These are phyloP conservation scores for Argopecten irradians DNA, from an alignment of 1,140 invertebrate genomes.

Conservation along the genomic window DNA sequence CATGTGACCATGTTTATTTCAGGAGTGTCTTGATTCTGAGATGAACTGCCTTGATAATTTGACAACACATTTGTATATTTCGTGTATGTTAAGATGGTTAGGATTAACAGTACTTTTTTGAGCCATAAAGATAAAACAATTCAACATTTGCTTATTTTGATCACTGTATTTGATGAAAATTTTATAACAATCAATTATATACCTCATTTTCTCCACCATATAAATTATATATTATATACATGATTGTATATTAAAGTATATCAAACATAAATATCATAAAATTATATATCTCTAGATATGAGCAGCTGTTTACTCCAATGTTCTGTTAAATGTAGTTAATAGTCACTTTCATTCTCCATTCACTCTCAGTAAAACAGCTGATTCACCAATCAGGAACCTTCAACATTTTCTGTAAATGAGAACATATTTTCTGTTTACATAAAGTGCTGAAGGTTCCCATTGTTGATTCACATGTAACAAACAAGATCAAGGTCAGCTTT, in stretches of 20 bases:
- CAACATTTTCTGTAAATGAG: no score
- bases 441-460: no score
- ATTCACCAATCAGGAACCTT: no score
- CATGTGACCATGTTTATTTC: no score
- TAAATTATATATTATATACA: neutral
- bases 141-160: neutral
- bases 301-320: neutral
- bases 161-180: neutral
- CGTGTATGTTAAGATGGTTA: no score
- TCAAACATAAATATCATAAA: constrained; percentile 20
- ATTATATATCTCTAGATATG: constrained; percentile 11
- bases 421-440: no score
- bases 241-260: neutral
- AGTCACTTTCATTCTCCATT: neutral
- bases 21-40: no score
- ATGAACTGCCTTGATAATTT: no score
- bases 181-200: neutral
- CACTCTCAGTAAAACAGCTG: neutral
- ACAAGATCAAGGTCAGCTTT: neutral
- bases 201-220: neutral
- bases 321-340: neutral
- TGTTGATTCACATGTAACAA: neutral
- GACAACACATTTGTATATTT: no score
- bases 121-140: neutral
- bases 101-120: no score